These are phyloP conservation scores for Sinosuthora webbiana DNA, from an alignment of 2,113 vertebrate genomes.

Conservation along the genomic window DNA sequence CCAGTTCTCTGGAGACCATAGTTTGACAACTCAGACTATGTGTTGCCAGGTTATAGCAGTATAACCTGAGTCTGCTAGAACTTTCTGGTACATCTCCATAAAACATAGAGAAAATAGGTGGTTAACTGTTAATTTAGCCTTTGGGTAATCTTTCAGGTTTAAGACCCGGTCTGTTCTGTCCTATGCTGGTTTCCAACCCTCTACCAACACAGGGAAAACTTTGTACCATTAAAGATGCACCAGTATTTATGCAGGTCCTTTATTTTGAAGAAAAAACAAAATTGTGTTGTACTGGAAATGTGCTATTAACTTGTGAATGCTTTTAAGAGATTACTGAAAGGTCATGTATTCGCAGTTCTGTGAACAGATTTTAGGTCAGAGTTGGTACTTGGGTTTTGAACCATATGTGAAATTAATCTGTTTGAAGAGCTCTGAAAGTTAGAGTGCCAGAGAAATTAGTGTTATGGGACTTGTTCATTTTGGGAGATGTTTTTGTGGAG, in stretches of 20 bases:
- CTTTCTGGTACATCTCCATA: not conserved
- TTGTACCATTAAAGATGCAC: not conserved
- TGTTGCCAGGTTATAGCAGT: not conserved
- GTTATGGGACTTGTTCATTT: not conserved
- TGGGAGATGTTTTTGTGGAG: not conserved
- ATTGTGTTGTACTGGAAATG: not conserved
- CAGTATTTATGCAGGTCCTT: not conserved
- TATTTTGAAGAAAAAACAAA: not conserved
- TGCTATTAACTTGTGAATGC: not conserved
- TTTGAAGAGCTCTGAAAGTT: not conserved
- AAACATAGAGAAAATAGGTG: not conserved
- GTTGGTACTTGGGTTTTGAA: not conserved
- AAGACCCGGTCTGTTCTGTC: not conserved
- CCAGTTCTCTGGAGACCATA: not conserved
- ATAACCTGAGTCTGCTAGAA: not conserved
- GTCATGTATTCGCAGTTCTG: not conserved
- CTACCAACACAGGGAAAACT: not conserved
- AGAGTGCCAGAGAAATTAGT: not conserved
- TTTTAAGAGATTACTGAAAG: not conserved
- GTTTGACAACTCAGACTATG: not conserved
- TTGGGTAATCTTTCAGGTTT: not conserved
- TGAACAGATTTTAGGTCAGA: not conserved
- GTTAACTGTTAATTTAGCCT: not conserved
- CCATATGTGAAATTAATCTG: not conserved
- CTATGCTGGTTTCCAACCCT: not conserved